phyloP scores from a whole-genome alignment of 2,113 vertebrate genomes.

The Gasterosteus aculeatus region DNA sequence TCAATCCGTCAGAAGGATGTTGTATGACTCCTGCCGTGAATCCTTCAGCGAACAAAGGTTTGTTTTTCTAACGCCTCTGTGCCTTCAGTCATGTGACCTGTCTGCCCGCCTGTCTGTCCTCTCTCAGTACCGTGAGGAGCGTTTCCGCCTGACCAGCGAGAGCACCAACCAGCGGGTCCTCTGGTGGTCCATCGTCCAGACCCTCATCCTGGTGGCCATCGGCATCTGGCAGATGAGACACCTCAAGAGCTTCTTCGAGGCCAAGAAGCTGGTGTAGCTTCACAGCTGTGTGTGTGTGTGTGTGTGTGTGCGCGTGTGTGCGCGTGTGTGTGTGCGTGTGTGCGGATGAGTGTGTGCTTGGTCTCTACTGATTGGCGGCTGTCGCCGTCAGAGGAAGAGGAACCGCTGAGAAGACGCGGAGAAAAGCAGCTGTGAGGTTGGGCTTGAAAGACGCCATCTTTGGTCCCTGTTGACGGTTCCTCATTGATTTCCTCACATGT shows the following conservation, averaged over 20 bases:
- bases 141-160: conserved; percentile 92
- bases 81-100: not conserved
- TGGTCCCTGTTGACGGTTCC: not conserved
- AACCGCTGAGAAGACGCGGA: conserved; percentile 17
- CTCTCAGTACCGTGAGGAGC: conserved; percentile 89
- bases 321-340: conserved; percentile 1
- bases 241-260: conserved; percentile 94
- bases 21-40: too few relatives aligned
- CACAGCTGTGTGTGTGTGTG: not conserved
- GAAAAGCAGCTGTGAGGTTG: conserved; percentile 20
- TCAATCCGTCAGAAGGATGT: too few relatives aligned
- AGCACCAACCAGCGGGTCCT: conserved; percentile 93
- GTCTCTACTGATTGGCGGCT: conserved; percentile 27
- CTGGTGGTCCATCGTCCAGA: conserved; percentile 95
- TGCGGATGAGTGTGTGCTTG: not conserved
- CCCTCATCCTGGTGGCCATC: conserved; percentile 91
- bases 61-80: not conserved
- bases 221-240: conserved; percentile 95
- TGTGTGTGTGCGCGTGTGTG: not conserved
- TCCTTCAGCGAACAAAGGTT: too few relatives aligned
- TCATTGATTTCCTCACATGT: not conserved
- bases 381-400: not conserved
- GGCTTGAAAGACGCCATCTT: conserved; percentile 17
- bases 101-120: conserved; percentile 6
- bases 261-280: conserved; percentile 91